Evolutionary conservation across 2,113 vertebrate genomes (phyloP).

Genomic region (Puma concolor): DNA sequence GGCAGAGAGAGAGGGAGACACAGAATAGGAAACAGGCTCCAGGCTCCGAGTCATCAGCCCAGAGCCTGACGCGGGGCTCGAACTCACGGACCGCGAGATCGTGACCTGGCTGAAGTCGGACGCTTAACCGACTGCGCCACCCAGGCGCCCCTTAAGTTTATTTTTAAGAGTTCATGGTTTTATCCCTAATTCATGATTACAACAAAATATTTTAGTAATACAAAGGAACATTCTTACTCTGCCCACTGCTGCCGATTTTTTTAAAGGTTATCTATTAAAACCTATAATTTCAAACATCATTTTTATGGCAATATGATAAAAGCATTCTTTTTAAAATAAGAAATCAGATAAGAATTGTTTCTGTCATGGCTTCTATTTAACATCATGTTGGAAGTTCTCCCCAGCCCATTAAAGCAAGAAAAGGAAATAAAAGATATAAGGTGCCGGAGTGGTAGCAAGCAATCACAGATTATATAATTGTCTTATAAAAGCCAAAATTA

Average conservation of each 20-base stretch:
- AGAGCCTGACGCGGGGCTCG: too few relatives aligned
- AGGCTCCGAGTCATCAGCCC: too few relatives aligned
- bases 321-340: not conserved
- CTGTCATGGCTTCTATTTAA: not conserved
- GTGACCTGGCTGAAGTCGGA: too few relatives aligned
- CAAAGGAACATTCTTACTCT: not conserved
- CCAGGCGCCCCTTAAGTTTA: too few relatives aligned
- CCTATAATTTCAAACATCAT: not conserved
- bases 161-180: slow-evolving; percentile 13
- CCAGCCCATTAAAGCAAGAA: not conserved
- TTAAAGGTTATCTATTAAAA: not conserved
- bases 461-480: not conserved
- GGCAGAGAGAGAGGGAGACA: too few relatives aligned
- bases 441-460: not conserved
- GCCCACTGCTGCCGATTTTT: not conserved
- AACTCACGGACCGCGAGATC: too few relatives aligned
- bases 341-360: not conserved
- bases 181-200: not conserved
- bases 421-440: not conserved
- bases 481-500: not conserved
- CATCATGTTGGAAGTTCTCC: not conserved
- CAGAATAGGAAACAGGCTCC: too few relatives aligned
- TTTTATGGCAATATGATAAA: not conserved
- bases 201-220: not conserved
- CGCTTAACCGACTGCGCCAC: too few relatives aligned